Evolutionary conservation across 2,113 vertebrate genomes (phyloP), one percentile per base, ranked within the genome.

Genomic region (Empidonax traillii): DNA sequence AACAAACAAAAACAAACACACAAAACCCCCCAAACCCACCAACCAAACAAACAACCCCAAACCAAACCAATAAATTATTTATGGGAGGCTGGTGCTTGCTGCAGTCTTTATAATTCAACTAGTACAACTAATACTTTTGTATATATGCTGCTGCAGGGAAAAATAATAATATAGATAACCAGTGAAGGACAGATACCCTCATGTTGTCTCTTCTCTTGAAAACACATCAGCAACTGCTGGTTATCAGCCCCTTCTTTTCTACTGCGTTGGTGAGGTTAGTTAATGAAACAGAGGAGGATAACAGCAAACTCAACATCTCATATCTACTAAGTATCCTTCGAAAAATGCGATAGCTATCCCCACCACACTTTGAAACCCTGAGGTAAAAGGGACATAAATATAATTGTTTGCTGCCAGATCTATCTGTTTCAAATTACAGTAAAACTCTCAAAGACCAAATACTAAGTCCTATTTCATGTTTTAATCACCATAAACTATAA

Each of bases 401-500:
- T 17, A 23, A 56, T 74, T 71, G 58, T 82, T 80, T 69, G 24
- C 30, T 77, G 4, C 75, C 85, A 66, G 8, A 5, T 82, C 67
- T 85, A 9, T 75, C 81, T 80, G 33, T 37, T 86, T 72, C 51
- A 91, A 93, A 93, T 77, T 80, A n/a, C 23, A 90, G 28, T 4
- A 72, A 39, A 30, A 67, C 8, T 63, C 41, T 55, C 33, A 27
- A 85, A 72, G 41, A 81, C 52, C 47, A 66, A 83, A 80, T 82
- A 39, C 6, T 55, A 63, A 62, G 17, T 74, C 49, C 41, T 80
- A 37, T 87, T 94, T 96, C 53, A 33, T 89, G 28, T 91, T 96
- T 90, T 93, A 93, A 93, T 95, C 84, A 74, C 52, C 65, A 37
- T 83, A 92, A 96, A 86, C 21, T 44, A 41, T 37, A 89, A 87